These are phyloP conservation scores for Odontocerum albicorne DNA, from an alignment of 2,888 invertebrate genomes.

Conservation along the genomic window DNA sequence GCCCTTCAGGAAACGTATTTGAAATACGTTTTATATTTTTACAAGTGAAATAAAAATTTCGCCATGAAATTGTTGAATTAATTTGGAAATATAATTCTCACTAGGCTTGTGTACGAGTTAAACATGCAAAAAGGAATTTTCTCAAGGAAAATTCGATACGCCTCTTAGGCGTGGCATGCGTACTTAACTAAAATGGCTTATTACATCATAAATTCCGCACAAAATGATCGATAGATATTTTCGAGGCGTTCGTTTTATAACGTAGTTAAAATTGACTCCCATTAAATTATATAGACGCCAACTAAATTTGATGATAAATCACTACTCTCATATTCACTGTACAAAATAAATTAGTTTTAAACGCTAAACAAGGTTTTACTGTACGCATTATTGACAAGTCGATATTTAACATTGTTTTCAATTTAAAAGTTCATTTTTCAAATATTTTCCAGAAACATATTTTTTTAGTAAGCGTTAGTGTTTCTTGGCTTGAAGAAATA, in stretches of 20 bases:
- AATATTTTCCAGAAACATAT: too few species aligned
- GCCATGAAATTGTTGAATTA: too few species aligned
- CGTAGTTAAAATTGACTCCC: not conserved
- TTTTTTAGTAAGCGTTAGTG: too few species aligned
- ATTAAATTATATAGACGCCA: not conserved
- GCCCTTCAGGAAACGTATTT: too few species aligned
- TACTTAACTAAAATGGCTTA: slow-evolving; percentile 8
- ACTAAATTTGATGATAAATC: not conserved
- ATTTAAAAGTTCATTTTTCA: too few species aligned
- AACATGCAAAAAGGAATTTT: not conserved
- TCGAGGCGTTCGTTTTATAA: slow-evolving; percentile 3
- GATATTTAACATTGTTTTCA: too few species aligned
- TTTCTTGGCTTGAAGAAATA: too few species aligned
- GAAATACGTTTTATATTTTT: too few species aligned
- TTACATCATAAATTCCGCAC: not conserved
- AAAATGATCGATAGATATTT: slow-evolving; percentile 16
- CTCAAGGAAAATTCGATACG: slow-evolving; percentile 1
- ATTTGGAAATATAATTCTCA: not conserved
- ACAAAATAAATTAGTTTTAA: not conserved
- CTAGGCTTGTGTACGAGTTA: not conserved
- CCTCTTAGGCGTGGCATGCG: slow-evolving; percentile 11
- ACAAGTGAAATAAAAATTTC: too few species aligned
- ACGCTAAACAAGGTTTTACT: too few species aligned
- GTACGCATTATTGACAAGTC: too few species aligned
- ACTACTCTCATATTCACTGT: not conserved